Evolutionary conservation across 2,113 vertebrate genomes (phyloP).

Genomic region (Phocoena phocoena): DNA sequence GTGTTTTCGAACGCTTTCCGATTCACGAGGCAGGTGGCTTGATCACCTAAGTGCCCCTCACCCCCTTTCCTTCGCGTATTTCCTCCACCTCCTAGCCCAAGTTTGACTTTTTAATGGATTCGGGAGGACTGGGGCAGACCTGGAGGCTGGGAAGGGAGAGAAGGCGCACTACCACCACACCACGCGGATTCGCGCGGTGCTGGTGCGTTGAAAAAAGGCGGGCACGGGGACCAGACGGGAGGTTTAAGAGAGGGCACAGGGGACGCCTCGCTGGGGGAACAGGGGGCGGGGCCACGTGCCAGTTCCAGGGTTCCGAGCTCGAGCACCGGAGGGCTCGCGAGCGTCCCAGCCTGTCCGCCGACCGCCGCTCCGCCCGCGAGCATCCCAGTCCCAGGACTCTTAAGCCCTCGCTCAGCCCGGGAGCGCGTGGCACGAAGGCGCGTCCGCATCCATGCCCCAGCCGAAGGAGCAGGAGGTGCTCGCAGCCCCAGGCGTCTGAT

Average conservation of each 20-base stretch:
- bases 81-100: background rate
- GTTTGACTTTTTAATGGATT: background rate
- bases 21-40: background rate
- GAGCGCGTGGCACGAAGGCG: background rate
- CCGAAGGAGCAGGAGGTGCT: background rate
- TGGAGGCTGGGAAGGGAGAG: too few relatives aligned
- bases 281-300: background rate
- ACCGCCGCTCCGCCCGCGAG: background rate
- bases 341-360: too few relatives aligned
- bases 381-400: background rate
- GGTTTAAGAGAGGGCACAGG: background rate
- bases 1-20: background rate
- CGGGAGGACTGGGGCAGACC: accelerated
- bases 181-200: accelerated
- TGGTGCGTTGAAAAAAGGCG: background rate
- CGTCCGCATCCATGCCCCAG: background rate
- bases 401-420: background rate
- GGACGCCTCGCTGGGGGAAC: background rate
- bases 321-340: accelerated
- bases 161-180: too few relatives aligned
- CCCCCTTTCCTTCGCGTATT: accelerated
- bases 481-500: background rate
- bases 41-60: background rate
- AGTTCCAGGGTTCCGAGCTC: background rate
- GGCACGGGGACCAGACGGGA: background rate